A percentile compares a stretch with the other conserved stretches of the same genome.
phyloP scores from a whole-genome alignment of 2,797 vertebrate species.

The Acestrorhynchus altus region DNA sequence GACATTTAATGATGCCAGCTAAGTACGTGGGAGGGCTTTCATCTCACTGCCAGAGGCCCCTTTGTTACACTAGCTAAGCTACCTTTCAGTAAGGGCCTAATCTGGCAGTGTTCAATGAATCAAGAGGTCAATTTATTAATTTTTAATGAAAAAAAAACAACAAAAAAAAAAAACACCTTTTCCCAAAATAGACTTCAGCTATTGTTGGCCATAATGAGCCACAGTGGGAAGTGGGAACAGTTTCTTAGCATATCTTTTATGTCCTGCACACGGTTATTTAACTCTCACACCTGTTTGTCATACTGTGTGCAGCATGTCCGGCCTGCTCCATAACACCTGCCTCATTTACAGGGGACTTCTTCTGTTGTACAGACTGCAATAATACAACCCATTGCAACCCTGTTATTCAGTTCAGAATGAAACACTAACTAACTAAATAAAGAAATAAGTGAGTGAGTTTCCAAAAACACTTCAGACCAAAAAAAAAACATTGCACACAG shows the following conservation, averaged over 20 bases:
- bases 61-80: too few species aligned
- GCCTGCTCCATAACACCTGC: too few species aligned
- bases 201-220: background rate
- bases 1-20: background rate
- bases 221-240: background rate
- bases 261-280: background rate
- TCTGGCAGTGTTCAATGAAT: background rate
- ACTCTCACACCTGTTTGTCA: slow-evolving; percentile 88
- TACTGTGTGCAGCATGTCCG: slow-evolving; percentile 70
- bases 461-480: too few species aligned
- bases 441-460: too few species aligned
- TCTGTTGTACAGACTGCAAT: too few species aligned
- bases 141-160: background rate
- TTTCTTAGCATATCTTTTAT: background rate
- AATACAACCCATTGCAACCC: too few species aligned
- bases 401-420: too few species aligned
- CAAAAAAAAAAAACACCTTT: background rate
- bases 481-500: too few species aligned
- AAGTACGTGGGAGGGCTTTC: background rate
- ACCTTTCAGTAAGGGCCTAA: background rate
- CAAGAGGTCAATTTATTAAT: background rate
- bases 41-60: background rate
- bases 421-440: too few species aligned
- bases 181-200: background rate
- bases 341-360: too few species aligned